Evolutionary conservation across 53 echinoderm and acorn worm species (phyloP).

Genomic region (Arbacia lixula): DNA sequence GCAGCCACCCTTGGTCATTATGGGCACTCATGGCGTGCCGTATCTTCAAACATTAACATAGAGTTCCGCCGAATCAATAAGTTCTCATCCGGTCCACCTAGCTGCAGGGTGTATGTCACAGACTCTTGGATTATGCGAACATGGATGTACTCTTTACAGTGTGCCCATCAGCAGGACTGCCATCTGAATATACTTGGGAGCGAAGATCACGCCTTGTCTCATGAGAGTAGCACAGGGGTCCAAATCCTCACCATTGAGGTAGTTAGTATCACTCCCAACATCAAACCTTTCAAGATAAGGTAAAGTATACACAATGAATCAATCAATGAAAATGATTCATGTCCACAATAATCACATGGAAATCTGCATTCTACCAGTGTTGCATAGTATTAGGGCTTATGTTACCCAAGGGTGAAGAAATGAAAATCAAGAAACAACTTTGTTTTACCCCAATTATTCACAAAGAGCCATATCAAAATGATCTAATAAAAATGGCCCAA

Average conservation of each 20-base stretch:
- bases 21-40: constrained; percentile 80
- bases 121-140: constrained; percentile 96
- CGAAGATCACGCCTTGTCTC: constrained; percentile 82
- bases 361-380: too few species aligned
- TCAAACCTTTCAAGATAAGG: constrained; percentile 86
- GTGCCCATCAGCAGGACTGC: constrained; percentile 88
- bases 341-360: too few species aligned
- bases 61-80: constrained; percentile 96
- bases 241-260: constrained; percentile 86
- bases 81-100: constrained; percentile 85
- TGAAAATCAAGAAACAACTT: too few species aligned
- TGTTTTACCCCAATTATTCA: too few species aligned
- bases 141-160: constrained; percentile 70
- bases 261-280: constrained; percentile 72
- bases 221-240: constrained; percentile 78
- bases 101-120: constrained; percentile 82
- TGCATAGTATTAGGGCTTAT: too few species aligned
- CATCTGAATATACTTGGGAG: constrained; percentile 81
- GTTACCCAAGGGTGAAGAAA: too few species aligned
- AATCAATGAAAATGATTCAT: background rate
- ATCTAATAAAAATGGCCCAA: too few species aligned
- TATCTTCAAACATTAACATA: constrained; percentile 72
- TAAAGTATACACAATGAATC: background rate
- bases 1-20: constrained; percentile 72
- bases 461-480: too few species aligned